Base-by-base conservation (phyloP, 2,113 vertebrate genomes). In the Macaca nemestrina region DNA sequence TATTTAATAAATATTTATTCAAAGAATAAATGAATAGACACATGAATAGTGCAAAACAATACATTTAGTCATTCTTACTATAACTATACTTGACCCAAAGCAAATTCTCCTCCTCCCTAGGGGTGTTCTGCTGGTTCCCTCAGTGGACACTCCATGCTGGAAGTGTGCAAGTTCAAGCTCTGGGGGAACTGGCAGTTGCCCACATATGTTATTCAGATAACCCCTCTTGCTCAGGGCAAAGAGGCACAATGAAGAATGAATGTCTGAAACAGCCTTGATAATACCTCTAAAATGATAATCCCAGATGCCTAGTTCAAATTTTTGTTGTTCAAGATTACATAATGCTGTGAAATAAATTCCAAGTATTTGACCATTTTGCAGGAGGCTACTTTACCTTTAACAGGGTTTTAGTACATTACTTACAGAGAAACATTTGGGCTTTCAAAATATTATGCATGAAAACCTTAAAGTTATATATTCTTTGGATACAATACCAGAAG, bases 331-430 rank as follows among this genome's bases (percentile, higher is more conserved):
- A 90, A 25, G 14, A 85, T 94, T 91, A 55, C 0, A 17, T 85
- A 95, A 88, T 73, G 2, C 14, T 43, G 2, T 94, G 85, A 96
- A 70, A 93, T 76, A 92, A 84, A 84, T 92, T 95, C 35, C n/a
- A 87, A 52, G 76, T 84, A 61, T 57, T 95, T 79, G 40, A 67
- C 5, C 27, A 61, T 82, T 95, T 80, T 93, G 48, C 52, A 86
- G 7, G 83, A 86, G 22, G 27, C 20, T 17, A 80, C 3, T 93
- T 81, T 70, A 76, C 38, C 38, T 70, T 82, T 95, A 61, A 78
- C 30, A 83, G 16, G 59, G 93, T 93, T 94, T 94, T 81, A 27
- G 14, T 68, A 68, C 17, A 80, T 61, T 84, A 68, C 32, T 93
- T 90, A 84, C 32, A 81, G 25, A 76, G 68, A 93, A 90, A 45